These are phyloP conservation scores for Ageneiosus marmoratus DNA, from an alignment of 2,113 vertebrate genomes.

Conservation along the genomic window DNA sequence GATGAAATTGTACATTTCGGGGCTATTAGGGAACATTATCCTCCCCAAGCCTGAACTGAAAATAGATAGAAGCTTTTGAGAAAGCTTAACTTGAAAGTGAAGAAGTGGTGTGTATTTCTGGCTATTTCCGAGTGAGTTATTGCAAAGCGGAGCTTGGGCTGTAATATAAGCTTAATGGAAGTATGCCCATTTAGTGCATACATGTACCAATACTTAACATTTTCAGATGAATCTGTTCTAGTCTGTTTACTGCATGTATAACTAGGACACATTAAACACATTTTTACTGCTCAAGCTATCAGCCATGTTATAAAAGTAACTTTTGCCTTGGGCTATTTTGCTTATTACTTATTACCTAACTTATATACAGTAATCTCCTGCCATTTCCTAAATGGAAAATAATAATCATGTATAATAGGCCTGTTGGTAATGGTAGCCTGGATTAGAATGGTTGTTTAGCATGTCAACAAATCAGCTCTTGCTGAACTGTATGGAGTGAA, in stretches of 20 bases:
- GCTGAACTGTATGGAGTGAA: slow-evolving; percentile 35
- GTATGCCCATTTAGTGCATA: slow-evolving; percentile 4
- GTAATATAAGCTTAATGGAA: slow-evolving; percentile 23
- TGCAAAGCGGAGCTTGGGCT: slow-evolving; percentile 3
- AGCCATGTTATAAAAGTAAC: slow-evolving; percentile 19
- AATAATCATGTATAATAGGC: slow-evolving; percentile 18
- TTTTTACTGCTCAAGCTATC: slow-evolving; percentile 13
- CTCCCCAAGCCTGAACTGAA: slow-evolving; percentile 28
- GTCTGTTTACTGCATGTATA: slow-evolving; percentile 6
- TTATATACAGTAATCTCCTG: slow-evolving; percentile 18
- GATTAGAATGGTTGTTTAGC: slow-evolving; percentile 37
- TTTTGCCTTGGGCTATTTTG: slow-evolving; percentile 17
- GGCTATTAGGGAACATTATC: slow-evolving; percentile 41
- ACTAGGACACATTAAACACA: neutral
- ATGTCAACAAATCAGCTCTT: slow-evolving; percentile 53
- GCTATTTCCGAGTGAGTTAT: slow-evolving; percentile 23
- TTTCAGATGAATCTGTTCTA: slow-evolving; percentile 15
- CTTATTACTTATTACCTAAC: slow-evolving; percentile 7
- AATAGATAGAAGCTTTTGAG: slow-evolving; percentile 43
- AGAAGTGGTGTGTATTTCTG: slow-evolving; percentile 23
- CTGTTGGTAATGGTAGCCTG: slow-evolving; percentile 35
- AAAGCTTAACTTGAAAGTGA: slow-evolving; percentile 33
- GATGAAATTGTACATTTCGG: slow-evolving; percentile 39
- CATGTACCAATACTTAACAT: neutral
- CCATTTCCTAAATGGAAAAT: slow-evolving; percentile 23